Conservation (phyloP, 2,797 vertebrate genomes). For the Urocyon cinereoargenteus region DNA sequence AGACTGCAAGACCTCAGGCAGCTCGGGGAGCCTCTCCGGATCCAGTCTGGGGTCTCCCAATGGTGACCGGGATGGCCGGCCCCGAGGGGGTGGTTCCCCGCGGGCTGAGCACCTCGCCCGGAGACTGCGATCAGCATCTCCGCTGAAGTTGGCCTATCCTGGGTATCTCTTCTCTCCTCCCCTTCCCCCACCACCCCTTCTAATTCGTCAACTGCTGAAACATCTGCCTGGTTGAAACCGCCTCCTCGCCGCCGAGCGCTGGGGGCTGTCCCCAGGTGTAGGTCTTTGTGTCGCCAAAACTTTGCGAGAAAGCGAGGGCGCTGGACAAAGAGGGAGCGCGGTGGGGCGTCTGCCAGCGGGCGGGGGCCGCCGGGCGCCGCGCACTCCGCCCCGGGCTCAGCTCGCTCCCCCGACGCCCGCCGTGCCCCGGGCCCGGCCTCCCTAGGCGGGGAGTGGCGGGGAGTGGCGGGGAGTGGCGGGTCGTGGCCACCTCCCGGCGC, state of each 20-base stretch:
- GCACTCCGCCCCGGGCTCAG: neutral
- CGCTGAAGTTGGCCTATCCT: neutral
- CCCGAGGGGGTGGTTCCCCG: neutral
- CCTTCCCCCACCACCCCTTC: neutral
- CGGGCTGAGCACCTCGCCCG: neutral
- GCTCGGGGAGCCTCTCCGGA: neutral
- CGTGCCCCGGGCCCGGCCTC: neutral
- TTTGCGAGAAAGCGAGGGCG: constrained; percentile 71
- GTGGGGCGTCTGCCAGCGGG: neutral
- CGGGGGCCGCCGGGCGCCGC: neutral
- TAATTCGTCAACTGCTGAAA: constrained; percentile 41
- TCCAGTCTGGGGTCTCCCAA: neutral
- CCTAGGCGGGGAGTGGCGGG: constrained; percentile 21
- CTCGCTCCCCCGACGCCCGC: neutral
- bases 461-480: constrained; percentile 1
- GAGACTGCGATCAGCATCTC: neutral
- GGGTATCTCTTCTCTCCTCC: neutral
- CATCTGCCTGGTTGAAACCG: constrained; percentile 32
- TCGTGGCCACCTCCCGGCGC: neutral
- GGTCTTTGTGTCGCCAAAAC: constrained; percentile 83
- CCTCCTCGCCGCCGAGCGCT: neutral
- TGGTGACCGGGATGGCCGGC: neutral
- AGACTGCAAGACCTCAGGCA: neutral
- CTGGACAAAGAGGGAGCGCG: constrained; percentile 73
- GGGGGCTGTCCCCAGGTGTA: constrained; percentile 74